These are phyloP conservation scores for Platerodrilus igneus DNA, from an alignment of 2,888 invertebrate genomes.

Conservation along the genomic window DNA sequence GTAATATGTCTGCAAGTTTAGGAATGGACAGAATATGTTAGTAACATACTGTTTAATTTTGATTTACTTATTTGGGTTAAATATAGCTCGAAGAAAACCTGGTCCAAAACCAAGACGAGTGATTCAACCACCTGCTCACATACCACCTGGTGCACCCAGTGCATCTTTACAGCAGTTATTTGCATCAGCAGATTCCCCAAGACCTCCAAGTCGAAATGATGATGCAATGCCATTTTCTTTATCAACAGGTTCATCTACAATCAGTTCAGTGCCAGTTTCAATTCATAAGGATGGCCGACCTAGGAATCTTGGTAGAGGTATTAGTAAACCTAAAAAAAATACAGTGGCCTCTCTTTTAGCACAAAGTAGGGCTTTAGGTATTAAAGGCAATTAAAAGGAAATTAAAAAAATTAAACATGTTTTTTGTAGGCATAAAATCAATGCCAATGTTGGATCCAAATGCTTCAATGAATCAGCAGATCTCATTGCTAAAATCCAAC, in stretches of 20 bases:
- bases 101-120: slow-evolving; percentile 64
- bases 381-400: slow-evolving; percentile 1
- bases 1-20: slow-evolving; percentile 53
- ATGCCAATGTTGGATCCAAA: slow-evolving; percentile 57
- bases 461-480: slow-evolving; percentile 55
- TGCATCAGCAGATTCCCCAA: slow-evolving; percentile 56
- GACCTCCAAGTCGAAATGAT: slow-evolving; percentile 52
- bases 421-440: slow-evolving; percentile 59
- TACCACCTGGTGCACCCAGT: slow-evolving; percentile 51
- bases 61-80: neutral
- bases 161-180: slow-evolving; percentile 55
- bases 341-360: slow-evolving; percentile 84
- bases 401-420: too few species aligned
- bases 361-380: slow-evolving; percentile 75
- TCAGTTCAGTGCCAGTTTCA: slow-evolving; percentile 29
- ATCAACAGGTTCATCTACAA: slow-evolving; percentile 27
- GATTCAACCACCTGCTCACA: slow-evolving; percentile 49
- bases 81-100: slow-evolving; percentile 66
- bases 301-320: slow-evolving; percentile 78
- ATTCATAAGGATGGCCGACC: slow-evolving; percentile 70
- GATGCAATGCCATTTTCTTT: slow-evolving; percentile 24
- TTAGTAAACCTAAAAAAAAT: slow-evolving; percentile 88
- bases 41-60: slow-evolving; percentile 29
- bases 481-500: slow-evolving; percentile 54
- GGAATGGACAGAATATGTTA: slow-evolving; percentile 54